Percentiles rank a stretch among this genome's conserved stretches.
These are phyloP conservation scores for Clepsis dumicolana DNA, from an alignment of 2,888 invertebrate species.

Conservation along the genomic window DNA sequence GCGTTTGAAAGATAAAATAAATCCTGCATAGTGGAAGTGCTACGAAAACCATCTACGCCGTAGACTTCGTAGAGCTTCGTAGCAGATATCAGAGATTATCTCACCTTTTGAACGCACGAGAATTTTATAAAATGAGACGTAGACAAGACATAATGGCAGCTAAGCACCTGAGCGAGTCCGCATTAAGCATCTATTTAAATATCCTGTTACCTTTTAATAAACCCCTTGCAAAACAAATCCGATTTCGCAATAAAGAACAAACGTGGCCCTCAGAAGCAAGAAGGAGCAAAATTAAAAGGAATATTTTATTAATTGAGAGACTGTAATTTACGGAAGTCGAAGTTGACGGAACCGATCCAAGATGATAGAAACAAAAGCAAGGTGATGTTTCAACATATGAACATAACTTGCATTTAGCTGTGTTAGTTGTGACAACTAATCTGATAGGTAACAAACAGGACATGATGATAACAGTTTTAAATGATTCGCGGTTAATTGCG, in stretches of 20 bases:
- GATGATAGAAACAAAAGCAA: slow-evolving; percentile 15
- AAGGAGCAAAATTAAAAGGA: slow-evolving; percentile 62
- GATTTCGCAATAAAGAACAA: slow-evolving; percentile 69
- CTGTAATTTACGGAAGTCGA: slow-evolving; percentile 53
- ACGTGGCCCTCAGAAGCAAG: slow-evolving; percentile 61
- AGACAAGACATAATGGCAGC: slow-evolving; percentile 30
- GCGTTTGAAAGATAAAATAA: background rate
- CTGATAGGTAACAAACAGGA: no score
- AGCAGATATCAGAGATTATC: slow-evolving; percentile 26
- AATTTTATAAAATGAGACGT: slow-evolving; percentile 16
- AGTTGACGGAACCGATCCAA: slow-evolving; percentile 52
- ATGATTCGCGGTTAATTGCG: no score
- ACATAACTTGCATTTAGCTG: no score
- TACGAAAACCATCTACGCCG: slow-evolving; percentile 18
- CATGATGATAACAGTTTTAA: no score
- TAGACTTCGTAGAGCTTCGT: slow-evolving; percentile 13
- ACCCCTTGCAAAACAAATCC: slow-evolving; percentile 59
- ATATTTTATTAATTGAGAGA: slow-evolving; percentile 69
- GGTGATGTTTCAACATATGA: no score
- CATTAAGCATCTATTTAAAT: slow-evolving; percentile 41
- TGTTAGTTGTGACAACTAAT: no score
- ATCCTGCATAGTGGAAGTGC: slow-evolving; percentile 12
- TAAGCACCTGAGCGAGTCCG: slow-evolving; percentile 19
- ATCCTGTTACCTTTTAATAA: slow-evolving; percentile 55
- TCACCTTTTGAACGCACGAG: slow-evolving; percentile 22